A percentile compares a stretch with the other conserved stretches of the same genome.
Conservation (phyloP, 1,140 invertebrate species). For the Nasonia giraulti region DNA sequence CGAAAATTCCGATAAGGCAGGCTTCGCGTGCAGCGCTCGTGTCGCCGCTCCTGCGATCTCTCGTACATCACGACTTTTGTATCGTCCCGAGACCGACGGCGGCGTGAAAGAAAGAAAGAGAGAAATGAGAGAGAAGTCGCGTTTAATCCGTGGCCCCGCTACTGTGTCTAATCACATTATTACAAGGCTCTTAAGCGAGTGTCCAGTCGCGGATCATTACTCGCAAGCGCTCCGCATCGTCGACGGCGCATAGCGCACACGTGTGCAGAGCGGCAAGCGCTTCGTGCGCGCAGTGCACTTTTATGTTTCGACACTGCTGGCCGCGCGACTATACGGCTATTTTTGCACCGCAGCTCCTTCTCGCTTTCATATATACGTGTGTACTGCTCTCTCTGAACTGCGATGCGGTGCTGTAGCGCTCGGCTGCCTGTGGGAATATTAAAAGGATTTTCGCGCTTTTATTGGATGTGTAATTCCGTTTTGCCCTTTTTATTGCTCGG, state of each 20-base stretch:
- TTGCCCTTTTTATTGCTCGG: slow-evolving; percentile 14
- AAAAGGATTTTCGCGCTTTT: slow-evolving; percentile 50
- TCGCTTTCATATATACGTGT: slow-evolving; percentile 6
- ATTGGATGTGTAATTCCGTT: slow-evolving; percentile 32
- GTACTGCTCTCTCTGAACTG: slow-evolving; percentile 16
- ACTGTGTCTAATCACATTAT: slow-evolving; percentile 52
- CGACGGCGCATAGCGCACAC: slow-evolving; percentile 19
- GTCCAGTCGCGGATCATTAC: slow-evolving; percentile 49
- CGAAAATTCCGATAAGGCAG: slow-evolving; percentile 34
- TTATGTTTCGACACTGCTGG: slow-evolving; percentile 19
- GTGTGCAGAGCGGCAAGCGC: background rate
- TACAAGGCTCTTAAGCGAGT: slow-evolving; percentile 40
- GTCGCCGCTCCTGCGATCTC: background rate
- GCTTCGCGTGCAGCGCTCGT: background rate
- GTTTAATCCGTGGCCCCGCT: slow-evolving; percentile 40
- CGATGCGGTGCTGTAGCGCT: background rate
- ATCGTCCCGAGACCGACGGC: background rate
- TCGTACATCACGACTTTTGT: background rate
- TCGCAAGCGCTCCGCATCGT: slow-evolving; percentile 43
- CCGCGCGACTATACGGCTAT: slow-evolving; percentile 42
- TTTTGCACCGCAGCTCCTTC: slow-evolving; percentile 6
- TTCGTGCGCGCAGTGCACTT: slow-evolving; percentile 4
- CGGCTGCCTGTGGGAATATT: slow-evolving; percentile 35
- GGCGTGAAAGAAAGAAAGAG: background rate
- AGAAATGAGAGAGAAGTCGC: background rate